Conservation (phyloP, 2,888 invertebrate species). For the Euzophera pinguis region DNA sequence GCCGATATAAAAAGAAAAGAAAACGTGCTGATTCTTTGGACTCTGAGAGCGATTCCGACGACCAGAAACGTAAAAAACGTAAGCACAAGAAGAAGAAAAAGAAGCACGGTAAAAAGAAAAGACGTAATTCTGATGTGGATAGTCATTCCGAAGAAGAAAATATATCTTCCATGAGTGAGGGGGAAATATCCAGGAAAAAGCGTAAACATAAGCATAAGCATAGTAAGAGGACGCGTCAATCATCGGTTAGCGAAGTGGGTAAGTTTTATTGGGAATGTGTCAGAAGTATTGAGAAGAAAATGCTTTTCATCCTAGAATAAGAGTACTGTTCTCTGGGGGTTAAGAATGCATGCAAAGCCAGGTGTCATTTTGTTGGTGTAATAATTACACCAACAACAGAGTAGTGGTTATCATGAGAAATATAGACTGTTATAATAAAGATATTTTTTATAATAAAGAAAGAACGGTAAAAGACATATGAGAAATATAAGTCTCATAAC, state of each 20-base stretch:
- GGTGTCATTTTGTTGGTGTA: too few relatives aligned
- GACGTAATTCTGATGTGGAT: slow-evolving; percentile 50
- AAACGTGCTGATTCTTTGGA: slow-evolving; percentile 66
- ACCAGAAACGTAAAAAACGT: slow-evolving; percentile 66
- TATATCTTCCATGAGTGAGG: slow-evolving; percentile 57
- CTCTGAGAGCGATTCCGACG: slow-evolving; percentile 65
- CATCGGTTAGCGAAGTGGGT: slow-evolving; percentile 54
- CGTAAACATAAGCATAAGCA: slow-evolving; percentile 69
- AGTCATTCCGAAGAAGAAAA: slow-evolving; percentile 48
- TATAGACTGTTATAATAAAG: too few relatives aligned
- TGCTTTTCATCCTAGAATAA: too few relatives aligned
- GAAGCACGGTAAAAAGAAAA: slow-evolving; percentile 70
- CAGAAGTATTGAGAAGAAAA: too few relatives aligned
- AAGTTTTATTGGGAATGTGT: slow-evolving; percentile 18
- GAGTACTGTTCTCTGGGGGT: too few relatives aligned
- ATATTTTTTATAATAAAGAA: too few relatives aligned
- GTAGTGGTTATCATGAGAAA: too few relatives aligned
- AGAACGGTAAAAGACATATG: too few relatives aligned
- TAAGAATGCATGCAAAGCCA: too few relatives aligned
- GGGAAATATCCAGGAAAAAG: slow-evolving; percentile 64
- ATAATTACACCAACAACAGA: too few relatives aligned
- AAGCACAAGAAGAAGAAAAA: slow-evolving; percentile 77
- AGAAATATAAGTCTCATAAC: too few relatives aligned
- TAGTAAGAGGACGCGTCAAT: slow-evolving; percentile 49
- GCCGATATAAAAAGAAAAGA: slow-evolving; percentile 68